Evolutionary conservation across 2,888 invertebrate genomes (phyloP).

Genomic region (Argyresthia goedartella): DNA sequence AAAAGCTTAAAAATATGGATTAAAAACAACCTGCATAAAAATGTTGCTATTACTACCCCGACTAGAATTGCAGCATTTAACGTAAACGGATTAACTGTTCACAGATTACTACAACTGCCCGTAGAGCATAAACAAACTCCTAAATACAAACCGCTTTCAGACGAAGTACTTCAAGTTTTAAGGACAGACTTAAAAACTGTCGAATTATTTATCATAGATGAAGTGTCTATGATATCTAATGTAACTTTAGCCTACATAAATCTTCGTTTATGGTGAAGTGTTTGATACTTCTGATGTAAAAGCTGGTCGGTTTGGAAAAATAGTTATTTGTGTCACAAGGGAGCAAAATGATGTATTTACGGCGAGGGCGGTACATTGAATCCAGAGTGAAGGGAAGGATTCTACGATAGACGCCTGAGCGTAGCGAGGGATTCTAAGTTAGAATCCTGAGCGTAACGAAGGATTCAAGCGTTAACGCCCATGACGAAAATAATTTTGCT

Average conservation of each 20-base stretch:
- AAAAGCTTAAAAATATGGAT: conserved; percentile 20
- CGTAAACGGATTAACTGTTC: conserved; percentile 25
- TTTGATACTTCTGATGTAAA: conserved; percentile 20
- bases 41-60: conserved; percentile 22
- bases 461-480: too few relatives aligned
- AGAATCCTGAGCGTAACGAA: too few relatives aligned
- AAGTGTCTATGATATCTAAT: conserved; percentile 17
- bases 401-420: too few relatives aligned
- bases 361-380: too few relatives aligned
- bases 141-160: conserved; percentile 21
- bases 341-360: too few relatives aligned
- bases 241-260: conserved; percentile 15
- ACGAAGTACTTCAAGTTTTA: conserved; percentile 15
- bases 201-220: conserved; percentile 23
- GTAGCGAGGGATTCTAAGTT: too few relatives aligned
- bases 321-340: too few relatives aligned
- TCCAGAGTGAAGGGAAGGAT: too few relatives aligned
- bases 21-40: conserved; percentile 16
- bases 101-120: conserved; percentile 23
- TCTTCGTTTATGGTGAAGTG: conserved; percentile 17
- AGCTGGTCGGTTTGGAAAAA: conserved; percentile 25
- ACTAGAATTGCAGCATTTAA: conserved; percentile 30
- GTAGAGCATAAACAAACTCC: conserved; percentile 23
- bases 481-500: too few relatives aligned
- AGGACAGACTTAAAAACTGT: conserved; percentile 19